phyloP scores from a whole-genome alignment of 1,140 invertebrate species.

The Bombus sylvicola region DNA sequence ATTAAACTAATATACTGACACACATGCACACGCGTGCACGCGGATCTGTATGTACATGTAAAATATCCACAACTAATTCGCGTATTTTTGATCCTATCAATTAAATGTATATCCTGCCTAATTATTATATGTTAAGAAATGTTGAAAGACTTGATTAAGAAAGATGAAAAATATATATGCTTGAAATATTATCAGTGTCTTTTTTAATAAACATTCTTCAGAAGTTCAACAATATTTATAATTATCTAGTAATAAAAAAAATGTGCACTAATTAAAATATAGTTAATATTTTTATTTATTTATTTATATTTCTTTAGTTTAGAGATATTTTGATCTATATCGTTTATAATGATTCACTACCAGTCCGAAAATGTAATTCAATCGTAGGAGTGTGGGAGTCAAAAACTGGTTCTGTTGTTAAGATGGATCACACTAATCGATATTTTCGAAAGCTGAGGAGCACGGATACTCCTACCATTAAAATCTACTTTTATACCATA shows the following conservation, averaged over 20 bases:
- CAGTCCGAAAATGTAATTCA: constrained; percentile 4
- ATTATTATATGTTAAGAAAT: neutral
- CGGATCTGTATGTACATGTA: neutral
- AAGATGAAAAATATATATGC: neutral
- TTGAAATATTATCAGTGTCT: neutral
- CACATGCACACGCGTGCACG: neutral
- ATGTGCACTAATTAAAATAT: neutral
- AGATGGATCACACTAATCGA: constrained; percentile 36
- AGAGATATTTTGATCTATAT: neutral
- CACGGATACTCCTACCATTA: neutral
- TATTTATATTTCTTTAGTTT: neutral
- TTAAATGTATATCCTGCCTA: neutral
- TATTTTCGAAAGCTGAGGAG: constrained; percentile 33
- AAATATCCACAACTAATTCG: neutral
- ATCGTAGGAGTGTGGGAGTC: neutral
- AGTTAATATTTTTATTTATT: neutral
- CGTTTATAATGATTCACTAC: neutral
- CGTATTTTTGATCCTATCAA: constrained; percentile 3
- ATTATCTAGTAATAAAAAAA: neutral
- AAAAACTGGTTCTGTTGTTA: constrained; percentile 46
- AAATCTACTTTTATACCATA: neutral
- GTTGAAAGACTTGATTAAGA: neutral
- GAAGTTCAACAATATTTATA: neutral
- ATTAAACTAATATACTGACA: constrained; percentile 11
- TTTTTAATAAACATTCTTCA: neutral